Percentiles rank a stretch among this genome's conserved stretches.
These are phyloP conservation scores for Clarias platycephalus DNA, from an alignment of 2,797 vertebrate genomes.

Conservation along the genomic window DNA sequence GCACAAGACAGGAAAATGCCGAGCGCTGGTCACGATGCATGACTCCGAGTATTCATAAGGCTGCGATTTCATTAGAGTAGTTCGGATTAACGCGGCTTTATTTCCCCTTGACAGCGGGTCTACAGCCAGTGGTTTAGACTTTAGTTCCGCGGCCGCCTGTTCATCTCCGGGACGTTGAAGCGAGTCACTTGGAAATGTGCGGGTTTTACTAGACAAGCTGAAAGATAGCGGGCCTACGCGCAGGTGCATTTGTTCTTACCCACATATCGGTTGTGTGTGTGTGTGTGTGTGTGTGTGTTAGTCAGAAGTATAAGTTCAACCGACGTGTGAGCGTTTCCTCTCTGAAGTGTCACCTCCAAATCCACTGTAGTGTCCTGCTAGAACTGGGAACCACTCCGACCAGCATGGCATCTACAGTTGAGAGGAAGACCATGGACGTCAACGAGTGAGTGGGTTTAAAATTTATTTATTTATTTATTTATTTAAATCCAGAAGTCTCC, in stretches of 20 bases:
- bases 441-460: constrained; percentile 95
- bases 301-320: not conserved
- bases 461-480: too few relatives aligned
- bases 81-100: not conserved
- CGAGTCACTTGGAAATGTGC: not conserved
- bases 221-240: not conserved
- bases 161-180: not conserved
- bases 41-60: not conserved
- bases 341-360: constrained; percentile 5
- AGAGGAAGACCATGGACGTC: constrained; percentile 92
- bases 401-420: constrained; percentile 91
- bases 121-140: not conserved
- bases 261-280: not conserved
- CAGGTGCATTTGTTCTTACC: not conserved
- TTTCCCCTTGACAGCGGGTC: not conserved
- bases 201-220: not conserved
- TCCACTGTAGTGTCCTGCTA: not conserved
- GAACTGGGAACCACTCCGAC: not conserved
- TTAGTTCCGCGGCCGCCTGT: not conserved
- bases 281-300: not conserved
- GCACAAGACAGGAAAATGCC: not conserved
- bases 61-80: too few relatives aligned
- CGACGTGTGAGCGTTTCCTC: not conserved
- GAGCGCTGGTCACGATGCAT: not conserved
- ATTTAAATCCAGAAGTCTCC: not conserved